Evolutionary conservation across 2,113 vertebrate species (phyloP).

Genomic region (Phyllostomus hastatus): DNA sequence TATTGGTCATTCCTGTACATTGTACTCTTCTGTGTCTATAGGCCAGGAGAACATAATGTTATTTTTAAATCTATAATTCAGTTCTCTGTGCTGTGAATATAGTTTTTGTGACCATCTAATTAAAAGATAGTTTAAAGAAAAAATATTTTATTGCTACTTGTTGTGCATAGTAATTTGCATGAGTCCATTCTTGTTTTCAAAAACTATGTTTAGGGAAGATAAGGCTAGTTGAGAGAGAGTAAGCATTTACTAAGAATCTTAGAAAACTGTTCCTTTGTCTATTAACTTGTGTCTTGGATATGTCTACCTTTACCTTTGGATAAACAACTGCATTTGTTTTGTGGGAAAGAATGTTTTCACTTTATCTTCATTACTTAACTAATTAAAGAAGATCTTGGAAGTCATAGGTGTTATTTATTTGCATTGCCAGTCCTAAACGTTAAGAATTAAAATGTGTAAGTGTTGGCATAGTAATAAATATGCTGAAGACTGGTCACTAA

Average conservation of each 20-base stretch:
- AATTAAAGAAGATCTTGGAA: constrained; percentile 26
- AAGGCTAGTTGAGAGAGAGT: constrained; percentile 23
- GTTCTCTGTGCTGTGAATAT: constrained; percentile 18
- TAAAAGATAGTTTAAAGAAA: constrained; percentile 28
- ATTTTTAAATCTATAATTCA: constrained; percentile 17
- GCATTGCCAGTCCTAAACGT: not conserved
- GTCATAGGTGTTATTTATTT: constrained; percentile 33
- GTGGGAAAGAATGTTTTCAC: constrained; percentile 9
- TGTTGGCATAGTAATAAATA: constrained; percentile 7
- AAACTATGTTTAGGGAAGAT: not conserved
- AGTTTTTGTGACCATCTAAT: constrained; percentile 32
- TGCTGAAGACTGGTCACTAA: not conserved
- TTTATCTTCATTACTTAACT: constrained; percentile 31
- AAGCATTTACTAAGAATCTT: constrained; percentile 13
- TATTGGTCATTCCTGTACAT: not conserved
- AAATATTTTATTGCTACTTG: not conserved
- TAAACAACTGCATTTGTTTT: not conserved
- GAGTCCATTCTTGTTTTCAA: not conserved
- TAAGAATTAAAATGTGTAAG: constrained; percentile 15
- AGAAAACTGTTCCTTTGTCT: not conserved
- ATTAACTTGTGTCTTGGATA: not conserved
- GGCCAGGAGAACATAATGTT: not conserved
- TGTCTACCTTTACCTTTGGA: not conserved
- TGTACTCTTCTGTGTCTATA: constrained; percentile 9
- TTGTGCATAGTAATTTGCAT: constrained; percentile 5